phyloP scores from a whole-genome alignment of 2,113 vertebrate genomes.

The Pterocles gutturalis region DNA sequence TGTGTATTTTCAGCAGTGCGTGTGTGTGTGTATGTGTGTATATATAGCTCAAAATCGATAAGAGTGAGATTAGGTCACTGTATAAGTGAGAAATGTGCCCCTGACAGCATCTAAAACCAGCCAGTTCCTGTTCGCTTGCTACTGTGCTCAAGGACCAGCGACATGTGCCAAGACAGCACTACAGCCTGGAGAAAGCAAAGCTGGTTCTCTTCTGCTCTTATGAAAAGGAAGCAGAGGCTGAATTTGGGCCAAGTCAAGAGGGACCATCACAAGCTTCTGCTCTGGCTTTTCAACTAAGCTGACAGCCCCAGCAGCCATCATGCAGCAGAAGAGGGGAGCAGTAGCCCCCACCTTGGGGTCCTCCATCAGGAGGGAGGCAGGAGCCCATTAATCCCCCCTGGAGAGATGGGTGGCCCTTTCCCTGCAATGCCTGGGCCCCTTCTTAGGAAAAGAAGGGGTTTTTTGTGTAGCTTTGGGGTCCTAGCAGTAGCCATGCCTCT shows the following conservation, averaged over 20 bases:
- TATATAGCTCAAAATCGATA: conserved; percentile 48
- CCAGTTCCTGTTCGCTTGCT: not conserved
- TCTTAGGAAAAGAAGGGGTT: not conserved
- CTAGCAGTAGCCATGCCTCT: not conserved
- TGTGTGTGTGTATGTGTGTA: not conserved
- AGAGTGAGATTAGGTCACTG: conserved; percentile 45
- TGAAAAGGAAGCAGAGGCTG: not conserved
- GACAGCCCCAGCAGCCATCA: not conserved
- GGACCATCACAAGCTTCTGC: not conserved
- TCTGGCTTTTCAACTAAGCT: not conserved
- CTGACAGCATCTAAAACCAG: not conserved
- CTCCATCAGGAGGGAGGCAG: not conserved
- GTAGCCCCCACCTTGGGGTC: not conserved
- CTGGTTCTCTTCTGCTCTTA: not conserved
- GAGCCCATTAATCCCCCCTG: not conserved
- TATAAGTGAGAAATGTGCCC: conserved; percentile 19
- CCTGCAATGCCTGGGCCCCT: not conserved
- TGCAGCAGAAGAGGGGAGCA: not conserved
- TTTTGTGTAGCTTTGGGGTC: not conserved
- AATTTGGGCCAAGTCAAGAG: not conserved
- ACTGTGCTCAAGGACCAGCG: not conserved
- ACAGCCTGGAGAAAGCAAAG: not conserved
- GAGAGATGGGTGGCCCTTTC: not conserved
- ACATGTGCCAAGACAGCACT: rapidly evolving
- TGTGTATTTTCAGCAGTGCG: not conserved